phyloP scores from a whole-genome alignment of 2,113 vertebrate species.

The Tamias sibiricus region DNA sequence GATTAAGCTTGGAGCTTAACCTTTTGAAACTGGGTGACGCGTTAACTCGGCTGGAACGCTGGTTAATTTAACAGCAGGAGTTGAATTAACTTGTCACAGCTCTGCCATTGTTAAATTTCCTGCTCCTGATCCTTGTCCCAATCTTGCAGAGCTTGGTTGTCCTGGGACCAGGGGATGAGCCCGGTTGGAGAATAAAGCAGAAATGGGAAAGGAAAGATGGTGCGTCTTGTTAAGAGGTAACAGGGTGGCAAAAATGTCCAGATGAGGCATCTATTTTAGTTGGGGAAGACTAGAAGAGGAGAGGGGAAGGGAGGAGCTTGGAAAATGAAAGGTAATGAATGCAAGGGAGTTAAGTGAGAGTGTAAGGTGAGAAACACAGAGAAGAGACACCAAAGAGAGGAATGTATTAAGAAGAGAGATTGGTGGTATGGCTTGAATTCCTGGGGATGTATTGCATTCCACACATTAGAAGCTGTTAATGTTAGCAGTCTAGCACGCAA shows the following conservation, averaged over 20 bases:
- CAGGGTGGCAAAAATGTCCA: background rate
- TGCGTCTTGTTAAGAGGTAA: background rate
- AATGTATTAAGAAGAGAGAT: background rate
- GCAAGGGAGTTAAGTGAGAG: background rate
- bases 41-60: slow-evolving; percentile 85
- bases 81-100: slow-evolving; percentile 85
- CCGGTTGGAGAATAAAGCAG: background rate
- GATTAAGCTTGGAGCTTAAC: slow-evolving; percentile 86
- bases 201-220: background rate
- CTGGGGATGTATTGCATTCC: background rate
- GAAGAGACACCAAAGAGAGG: background rate
- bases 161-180: slow-evolving; percentile 68
- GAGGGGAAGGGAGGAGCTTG: background rate
- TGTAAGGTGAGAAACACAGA: background rate
- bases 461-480: background rate
- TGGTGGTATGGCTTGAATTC: background rate
- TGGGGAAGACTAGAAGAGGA: background rate
- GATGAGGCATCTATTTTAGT: background rate
- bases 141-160: slow-evolving; percentile 59
- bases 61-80: slow-evolving; percentile 86
- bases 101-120: slow-evolving; percentile 82
- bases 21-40: slow-evolving; percentile 85
- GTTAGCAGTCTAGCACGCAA: background rate
- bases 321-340: background rate
- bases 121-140: slow-evolving; percentile 76